Evolutionary conservation across 2,888 invertebrate genomes (phyloP).

Genomic region (Pegoplata infirma): DNA sequence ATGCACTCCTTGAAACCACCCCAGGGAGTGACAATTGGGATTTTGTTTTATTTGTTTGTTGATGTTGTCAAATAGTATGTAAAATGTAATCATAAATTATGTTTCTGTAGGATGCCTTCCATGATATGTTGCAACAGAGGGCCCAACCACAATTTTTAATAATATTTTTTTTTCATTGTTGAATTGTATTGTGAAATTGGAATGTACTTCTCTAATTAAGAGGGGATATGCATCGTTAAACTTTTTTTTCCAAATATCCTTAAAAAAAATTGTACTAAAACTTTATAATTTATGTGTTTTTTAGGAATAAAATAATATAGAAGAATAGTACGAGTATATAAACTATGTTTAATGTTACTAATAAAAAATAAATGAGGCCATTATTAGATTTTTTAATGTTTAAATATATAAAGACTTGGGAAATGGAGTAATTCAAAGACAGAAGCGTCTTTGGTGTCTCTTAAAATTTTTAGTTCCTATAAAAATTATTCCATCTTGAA

Average conservation of each 20-base stretch:
- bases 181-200: conserved; percentile 5
- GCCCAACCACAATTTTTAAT: conserved; percentile 1
- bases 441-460: too few relatives aligned
- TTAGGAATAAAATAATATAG: conserved; percentile 15
- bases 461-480: too few relatives aligned
- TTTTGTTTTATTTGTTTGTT: conserved; percentile 39
- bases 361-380: conserved; percentile 11
- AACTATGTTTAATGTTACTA: conserved; percentile 35
- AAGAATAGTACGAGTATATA: too few relatives aligned
- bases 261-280: conserved; percentile 36
- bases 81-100: conserved; percentile 61
- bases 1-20: conserved; percentile 55
- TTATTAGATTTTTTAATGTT: too few relatives aligned
- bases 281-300: conserved; percentile 51
- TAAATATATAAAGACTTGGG: too few relatives aligned
- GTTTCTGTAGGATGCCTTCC: background rate
- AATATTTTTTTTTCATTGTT: background rate
- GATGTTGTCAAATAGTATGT: conserved; percentile 59
- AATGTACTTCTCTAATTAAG: conserved; percentile 44
- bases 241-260: conserved; percentile 48
- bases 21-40: conserved; percentile 60
- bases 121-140: conserved; percentile 20
- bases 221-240: conserved; percentile 60
- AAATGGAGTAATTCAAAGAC: too few relatives aligned
- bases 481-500: too few relatives aligned